Percentiles rank a stretch among this genome's conserved stretches.
Conservation (phyloP, 2,888 invertebrate species). For the Limnephilus lunatus region DNA sequence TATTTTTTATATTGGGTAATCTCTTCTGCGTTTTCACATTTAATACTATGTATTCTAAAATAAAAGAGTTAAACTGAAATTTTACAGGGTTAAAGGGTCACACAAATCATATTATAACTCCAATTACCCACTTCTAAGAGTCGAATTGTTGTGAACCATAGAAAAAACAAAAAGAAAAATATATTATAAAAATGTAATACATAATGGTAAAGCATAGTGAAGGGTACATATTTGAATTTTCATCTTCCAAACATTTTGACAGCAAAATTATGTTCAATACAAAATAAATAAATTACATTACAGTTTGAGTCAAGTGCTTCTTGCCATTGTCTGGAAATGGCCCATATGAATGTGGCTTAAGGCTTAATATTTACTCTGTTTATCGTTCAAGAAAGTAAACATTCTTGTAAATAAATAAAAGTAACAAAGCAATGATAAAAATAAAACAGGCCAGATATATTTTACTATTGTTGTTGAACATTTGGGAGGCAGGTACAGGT, state of each 20-base stretch:
- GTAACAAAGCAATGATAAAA: background rate
- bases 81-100: background rate
- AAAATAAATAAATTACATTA: background rate
- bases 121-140: conserved; percentile 50
- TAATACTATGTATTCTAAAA: background rate
- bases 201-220: background rate
- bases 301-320: background rate
- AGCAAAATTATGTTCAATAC: too few species aligned
- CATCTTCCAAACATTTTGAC: background rate
- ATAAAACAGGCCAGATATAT: background rate
- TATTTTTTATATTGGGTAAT: background rate
- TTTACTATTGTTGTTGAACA: background rate
- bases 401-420: background rate
- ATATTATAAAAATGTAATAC: background rate
- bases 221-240: background rate
- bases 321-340: background rate
- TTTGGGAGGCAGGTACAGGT: too few species aligned
- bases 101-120: conserved; percentile 1
- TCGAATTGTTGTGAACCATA: conserved; percentile 19
- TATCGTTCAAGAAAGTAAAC: background rate
- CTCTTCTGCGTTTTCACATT: background rate
- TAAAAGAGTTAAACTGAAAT: background rate
- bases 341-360: background rate
- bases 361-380: background rate
- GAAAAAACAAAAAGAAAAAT: conserved; percentile 34